Base-by-base conservation (phyloP, 2,888 invertebrate species). In the Melipona beecheii region DNA sequence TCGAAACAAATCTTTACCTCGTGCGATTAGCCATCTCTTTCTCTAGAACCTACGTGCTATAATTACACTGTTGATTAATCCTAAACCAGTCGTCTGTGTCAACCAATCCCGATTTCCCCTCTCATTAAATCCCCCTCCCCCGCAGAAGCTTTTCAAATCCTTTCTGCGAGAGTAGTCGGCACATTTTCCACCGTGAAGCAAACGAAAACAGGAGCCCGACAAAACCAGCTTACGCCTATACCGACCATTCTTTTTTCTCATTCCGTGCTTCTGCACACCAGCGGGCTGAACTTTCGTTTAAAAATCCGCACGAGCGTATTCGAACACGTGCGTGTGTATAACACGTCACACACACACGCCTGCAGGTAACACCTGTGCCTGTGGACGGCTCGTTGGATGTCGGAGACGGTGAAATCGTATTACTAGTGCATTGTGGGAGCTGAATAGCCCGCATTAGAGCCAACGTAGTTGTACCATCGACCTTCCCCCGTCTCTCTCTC, bases 401-500 rank as follows among this genome's bases (percentile, higher is more conserved):
- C 75, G 88, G 88, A 83, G 86, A 91, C 90, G 91, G 87, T 87
- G 89, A 93, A 94, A 94, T 94, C 92, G 93, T 93, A 93, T 94
- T 94, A 93, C 93, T 91, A 92, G 92, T 92, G 92, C 93, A 94
- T 94, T 94, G 94, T 93, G 91, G 93, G 81, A 91, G 91, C 91
- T 94, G 93, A 93, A 94, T 94, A 93, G 93, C 90, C 90, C 89
- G 93, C 93, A 93, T 94, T 93, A 94, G 93, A 93, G 90, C 89
- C 91, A 92, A 93, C 92, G 92, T 92, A 91, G 91, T 93, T 93
- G 91, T 91, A 90, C 91, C 90, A 87, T 90, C 89, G 71, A 68
- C 75, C 76, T 70, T 73, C 58, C 60, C 78, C 78, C 15, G 11
- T 27, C 50, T 21, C 72, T 71, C 77, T 86, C 89, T 62, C 69